Evolutionary conservation across 2,888 invertebrate genomes (phyloP), one percentile per base, ranked within the genome.

Genomic region (Limenitis camilla): DNA sequence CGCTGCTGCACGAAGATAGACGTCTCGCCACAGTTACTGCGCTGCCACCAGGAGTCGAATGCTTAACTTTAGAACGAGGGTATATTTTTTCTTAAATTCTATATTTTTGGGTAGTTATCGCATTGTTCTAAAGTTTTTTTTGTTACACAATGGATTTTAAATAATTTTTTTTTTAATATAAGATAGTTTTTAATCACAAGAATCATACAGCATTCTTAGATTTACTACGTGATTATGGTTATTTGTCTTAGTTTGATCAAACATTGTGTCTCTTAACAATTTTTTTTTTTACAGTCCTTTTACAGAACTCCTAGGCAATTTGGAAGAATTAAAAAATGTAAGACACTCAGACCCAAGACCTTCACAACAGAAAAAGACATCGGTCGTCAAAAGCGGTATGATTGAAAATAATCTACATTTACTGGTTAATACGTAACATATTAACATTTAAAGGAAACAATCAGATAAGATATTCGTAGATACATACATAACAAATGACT

Each of bases 11-110:
- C 71, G 95, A 96, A 62, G 96, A 96, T 71, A 91, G 92, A 35
- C 88, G 98, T 32, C 94, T 97, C 45, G 98, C 98, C 6, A 96
- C 95, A 59, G 95, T 97, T 19, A 95, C 94, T 41, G 97, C 97
- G 0, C 90, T 95, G 68, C 90, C 92, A 47, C 91, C 96, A 27
- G 91, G 96, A 56, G 91, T 96, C 48, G 91, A 97, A 83, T 97
- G 97, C 66, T 89, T 97, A 19, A 95, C 95, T 0, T 83, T 98
- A 19, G 95, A 96, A 63, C 89, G 95, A 83, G 91, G 91, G 95
- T 95, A 79, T 85, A 91, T 36, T 19, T 30, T 8, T 32, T 8
- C 38, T 35, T 6, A 33, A 33, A 29, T 36, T 40, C 1, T 7
- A 43, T 42, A 27, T 29, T 30, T 31, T 10, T 31, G 29, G n/a